A percentile compares a stretch with the other conserved stretches of the same genome.
These are phyloP conservation scores for Heterotis niloticus DNA, from an alignment of 2,113 vertebrate species.

Conservation along the genomic window DNA sequence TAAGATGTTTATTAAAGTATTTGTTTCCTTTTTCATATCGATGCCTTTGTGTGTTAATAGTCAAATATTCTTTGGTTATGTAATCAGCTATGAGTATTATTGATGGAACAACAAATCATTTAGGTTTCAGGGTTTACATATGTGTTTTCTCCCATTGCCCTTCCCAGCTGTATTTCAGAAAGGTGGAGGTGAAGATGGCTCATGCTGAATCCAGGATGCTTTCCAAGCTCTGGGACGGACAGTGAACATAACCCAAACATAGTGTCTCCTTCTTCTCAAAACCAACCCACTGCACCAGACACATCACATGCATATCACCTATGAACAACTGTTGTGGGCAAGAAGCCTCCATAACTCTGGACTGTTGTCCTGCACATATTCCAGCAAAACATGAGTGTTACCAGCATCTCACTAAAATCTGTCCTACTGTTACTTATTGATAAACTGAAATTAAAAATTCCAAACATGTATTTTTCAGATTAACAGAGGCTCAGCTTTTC, in stretches of 20 bases:
- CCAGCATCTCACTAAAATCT: no score
- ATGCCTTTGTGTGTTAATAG: background rate
- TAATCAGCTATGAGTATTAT: conserved; percentile 17
- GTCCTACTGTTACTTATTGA: no score
- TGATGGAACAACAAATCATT: conserved; percentile 15
- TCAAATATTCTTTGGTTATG: background rate
- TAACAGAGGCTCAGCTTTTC: no score
- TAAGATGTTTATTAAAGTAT: no score
- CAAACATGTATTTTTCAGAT: no score
- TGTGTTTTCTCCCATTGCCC: background rate
- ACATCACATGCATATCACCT: background rate
- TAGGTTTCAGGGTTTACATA: conserved; percentile 5
- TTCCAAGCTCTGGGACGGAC: background rate
- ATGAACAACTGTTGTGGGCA: no score
- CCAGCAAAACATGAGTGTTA: background rate
- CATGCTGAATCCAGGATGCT: background rate
- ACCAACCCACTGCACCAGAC: background rate
- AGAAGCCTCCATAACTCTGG: no score
- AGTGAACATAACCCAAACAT: background rate
- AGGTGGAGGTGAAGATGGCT: background rate
- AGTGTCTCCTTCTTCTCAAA: background rate
- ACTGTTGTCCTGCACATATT: no score
- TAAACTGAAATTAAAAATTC: no score
- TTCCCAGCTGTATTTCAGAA: background rate
- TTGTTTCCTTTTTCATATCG: background rate